Evolutionary conservation across 2,888 invertebrate genomes (phyloP).

Genomic region (Cryptus armator): DNA sequence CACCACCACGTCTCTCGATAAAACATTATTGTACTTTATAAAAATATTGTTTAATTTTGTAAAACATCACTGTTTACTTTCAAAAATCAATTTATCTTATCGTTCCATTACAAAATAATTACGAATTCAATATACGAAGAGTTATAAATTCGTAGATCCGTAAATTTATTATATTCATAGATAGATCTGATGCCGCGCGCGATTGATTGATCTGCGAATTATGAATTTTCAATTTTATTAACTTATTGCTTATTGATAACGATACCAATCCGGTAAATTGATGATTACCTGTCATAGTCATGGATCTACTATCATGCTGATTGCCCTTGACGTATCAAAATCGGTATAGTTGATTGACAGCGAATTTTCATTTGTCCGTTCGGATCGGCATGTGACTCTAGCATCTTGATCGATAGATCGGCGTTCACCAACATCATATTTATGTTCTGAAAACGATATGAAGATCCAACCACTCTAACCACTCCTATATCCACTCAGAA

Average conservation of each 20-base stretch:
- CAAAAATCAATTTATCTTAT: no score
- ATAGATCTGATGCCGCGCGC: background rate
- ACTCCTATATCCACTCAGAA: slow-evolving; percentile 79
- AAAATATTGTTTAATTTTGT: background rate
- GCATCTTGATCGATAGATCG: slow-evolving; percentile 91
- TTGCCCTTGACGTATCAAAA: slow-evolving; percentile 89
- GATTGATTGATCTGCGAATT: background rate
- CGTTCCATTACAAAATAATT: no score
- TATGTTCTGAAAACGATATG: slow-evolving; percentile 75
- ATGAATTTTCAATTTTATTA: background rate
- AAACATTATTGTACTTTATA: background rate
- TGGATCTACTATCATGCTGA: slow-evolving; percentile 91
- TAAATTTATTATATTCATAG: no score
- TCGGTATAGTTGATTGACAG: slow-evolving; percentile 92
- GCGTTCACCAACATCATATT: slow-evolving; percentile 87
- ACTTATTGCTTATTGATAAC: background rate
- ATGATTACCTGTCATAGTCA: slow-evolving; percentile 90
- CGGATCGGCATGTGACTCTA: slow-evolving; percentile 89
- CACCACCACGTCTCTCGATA: slow-evolving; percentile 58
- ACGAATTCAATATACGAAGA: no score
- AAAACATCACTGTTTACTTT: background rate
- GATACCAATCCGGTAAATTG: background rate
- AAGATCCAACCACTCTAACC: slow-evolving; percentile 75
- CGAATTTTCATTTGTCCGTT: slow-evolving; percentile 91
- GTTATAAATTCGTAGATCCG: no score